A percentile compares a stretch with the other conserved stretches of the same genome.
phyloP scores from a whole-genome alignment of 2,888 invertebrate genomes.

The Acronicta aceris region DNA sequence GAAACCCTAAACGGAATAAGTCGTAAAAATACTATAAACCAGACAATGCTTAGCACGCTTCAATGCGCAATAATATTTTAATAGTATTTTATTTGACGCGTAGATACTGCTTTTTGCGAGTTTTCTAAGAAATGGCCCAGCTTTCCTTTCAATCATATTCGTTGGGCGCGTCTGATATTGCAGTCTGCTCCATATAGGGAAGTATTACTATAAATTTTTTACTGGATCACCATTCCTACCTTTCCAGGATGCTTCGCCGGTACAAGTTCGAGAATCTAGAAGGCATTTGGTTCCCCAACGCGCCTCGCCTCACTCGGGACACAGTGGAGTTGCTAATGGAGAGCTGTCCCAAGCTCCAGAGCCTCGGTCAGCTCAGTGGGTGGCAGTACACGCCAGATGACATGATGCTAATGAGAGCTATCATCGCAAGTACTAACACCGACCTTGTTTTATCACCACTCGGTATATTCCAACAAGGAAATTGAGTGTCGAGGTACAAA shows the following conservation, averaged over 20 bases:
- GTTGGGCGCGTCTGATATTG: no score
- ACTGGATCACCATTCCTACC: background rate
- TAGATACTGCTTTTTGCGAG: no score
- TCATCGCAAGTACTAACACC: conserved; percentile 91
- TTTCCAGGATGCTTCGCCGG: conserved; percentile 90
- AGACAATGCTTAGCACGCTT: no score
- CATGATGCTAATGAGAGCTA: conserved; percentile 90
- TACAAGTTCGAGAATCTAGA: conserved; percentile 90
- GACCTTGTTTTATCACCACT: conserved; percentile 91
- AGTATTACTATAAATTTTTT: background rate
- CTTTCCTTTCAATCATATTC: no score
- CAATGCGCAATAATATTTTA: no score
- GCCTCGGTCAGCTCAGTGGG: conserved; percentile 91
- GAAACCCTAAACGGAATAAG: no score
- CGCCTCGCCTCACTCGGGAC: conserved; percentile 90
- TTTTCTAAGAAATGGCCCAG: no score
- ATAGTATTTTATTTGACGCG: no score
- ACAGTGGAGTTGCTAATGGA: conserved; percentile 92
- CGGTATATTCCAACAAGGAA: conserved; percentile 86
- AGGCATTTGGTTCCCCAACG: conserved; percentile 92
- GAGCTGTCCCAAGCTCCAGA: conserved; percentile 90
- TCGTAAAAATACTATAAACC: no score
- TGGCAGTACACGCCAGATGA: conserved; percentile 92
- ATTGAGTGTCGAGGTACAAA: conserved; percentile 39
- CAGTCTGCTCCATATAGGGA: no score